Conservation (phyloP, 2,113 vertebrate species). For the Psilopogon haemacephalus region DNA sequence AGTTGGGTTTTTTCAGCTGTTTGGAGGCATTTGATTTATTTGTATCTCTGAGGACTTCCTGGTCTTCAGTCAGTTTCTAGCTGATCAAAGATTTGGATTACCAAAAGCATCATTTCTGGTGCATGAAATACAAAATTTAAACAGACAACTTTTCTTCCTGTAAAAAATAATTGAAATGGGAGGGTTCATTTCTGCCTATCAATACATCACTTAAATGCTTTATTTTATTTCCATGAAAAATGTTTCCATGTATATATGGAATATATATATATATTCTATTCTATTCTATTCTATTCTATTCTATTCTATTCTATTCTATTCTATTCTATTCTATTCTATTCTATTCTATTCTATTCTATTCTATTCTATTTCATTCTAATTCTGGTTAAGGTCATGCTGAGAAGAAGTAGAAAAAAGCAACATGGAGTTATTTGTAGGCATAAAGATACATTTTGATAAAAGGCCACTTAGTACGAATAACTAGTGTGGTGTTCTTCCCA, state of each 20-base stretch:
- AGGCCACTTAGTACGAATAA: constrained; percentile 46
- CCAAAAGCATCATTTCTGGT: background rate
- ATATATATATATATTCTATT: too few relatives aligned
- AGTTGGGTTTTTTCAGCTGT: constrained; percentile 42
- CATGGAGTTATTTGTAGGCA: constrained; percentile 5
- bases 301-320: too few relatives aligned
- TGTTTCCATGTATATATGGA: too few relatives aligned
- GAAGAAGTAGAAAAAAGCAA: background rate
- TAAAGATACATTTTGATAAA: constrained; percentile 42
- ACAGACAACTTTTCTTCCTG: background rate
- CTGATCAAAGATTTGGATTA: constrained; percentile 42
- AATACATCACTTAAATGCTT: background rate
- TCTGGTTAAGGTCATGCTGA: background rate
- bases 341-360: too few relatives aligned
- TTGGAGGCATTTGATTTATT: constrained; percentile 50
- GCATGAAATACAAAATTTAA: constrained; percentile 36
- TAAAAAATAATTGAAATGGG: background rate
- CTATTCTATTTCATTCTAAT: too few relatives aligned
- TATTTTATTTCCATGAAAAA: background rate
- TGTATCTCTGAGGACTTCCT: background rate
- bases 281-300: too few relatives aligned
- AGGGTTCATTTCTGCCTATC: background rate
- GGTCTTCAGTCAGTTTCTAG: background rate
- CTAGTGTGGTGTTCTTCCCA: background rate
- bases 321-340: too few relatives aligned